Evolutionary conservation across 2,888 invertebrate species (phyloP).

Genomic region (Morinoia aosen): DNA sequence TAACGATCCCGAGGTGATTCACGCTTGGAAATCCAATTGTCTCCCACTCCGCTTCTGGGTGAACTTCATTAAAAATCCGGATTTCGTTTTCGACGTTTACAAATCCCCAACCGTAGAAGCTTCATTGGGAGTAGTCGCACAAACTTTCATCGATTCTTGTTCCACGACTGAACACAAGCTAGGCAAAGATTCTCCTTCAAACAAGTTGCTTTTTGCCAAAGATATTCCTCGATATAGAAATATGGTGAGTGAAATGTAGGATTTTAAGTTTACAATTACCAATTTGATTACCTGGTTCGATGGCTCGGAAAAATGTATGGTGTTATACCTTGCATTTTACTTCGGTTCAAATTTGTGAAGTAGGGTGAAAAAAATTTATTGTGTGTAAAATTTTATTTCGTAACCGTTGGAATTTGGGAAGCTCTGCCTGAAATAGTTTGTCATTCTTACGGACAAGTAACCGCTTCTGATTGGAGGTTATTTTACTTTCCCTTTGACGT

Average conservation of each 20-base stretch:
- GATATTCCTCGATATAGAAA: constrained; percentile 93
- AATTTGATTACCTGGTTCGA: neutral
- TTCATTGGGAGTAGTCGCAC: constrained; percentile 93
- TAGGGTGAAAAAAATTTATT: neutral
- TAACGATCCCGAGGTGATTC: constrained; percentile 69
- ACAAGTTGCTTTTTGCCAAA: constrained; percentile 95
- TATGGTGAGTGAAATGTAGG: constrained; percentile 78
- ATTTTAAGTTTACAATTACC: too few species aligned
- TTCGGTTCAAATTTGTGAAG: too few species aligned
- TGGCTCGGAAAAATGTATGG: neutral
- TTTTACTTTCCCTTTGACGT: neutral
- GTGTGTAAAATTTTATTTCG: neutral
- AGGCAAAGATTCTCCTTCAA: constrained; percentile 96
- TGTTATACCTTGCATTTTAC: too few species aligned
- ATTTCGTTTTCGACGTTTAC: constrained; percentile 96
- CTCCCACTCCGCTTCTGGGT: constrained; percentile 96
- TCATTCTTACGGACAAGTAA: neutral
- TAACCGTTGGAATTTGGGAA: neutral
- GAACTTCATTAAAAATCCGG: constrained; percentile 96
- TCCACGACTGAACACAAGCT: constrained; percentile 83
- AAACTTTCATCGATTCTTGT: constrained; percentile 97
- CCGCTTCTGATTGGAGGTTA: neutral
- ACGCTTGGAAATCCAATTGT: constrained; percentile 71
- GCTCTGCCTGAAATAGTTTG: too few species aligned
- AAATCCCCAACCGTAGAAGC: constrained; percentile 95